These are phyloP conservation scores for Conus betulinus DNA, from an alignment of 1,140 invertebrate genomes.

Conservation along the genomic window DNA sequence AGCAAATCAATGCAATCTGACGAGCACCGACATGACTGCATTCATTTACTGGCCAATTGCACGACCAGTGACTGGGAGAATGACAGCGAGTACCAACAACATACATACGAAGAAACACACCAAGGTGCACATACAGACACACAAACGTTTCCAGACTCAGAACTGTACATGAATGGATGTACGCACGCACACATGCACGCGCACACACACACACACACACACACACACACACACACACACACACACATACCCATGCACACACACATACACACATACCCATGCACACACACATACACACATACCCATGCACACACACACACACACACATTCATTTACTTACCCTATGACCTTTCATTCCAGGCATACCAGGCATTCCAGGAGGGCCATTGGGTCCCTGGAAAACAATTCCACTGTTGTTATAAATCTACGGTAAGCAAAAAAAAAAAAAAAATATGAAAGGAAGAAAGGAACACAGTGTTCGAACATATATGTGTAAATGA, in stretches of 20 bases:
- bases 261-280: background rate
- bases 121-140: too few species aligned
- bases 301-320: background rate
- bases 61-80: too few species aligned
- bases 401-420: background rate
- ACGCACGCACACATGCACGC: background rate
- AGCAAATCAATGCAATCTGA: too few species aligned
- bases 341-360: conserved; percentile 49
- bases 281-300: background rate
- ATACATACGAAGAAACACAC: too few species aligned
- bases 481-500: too few species aligned
- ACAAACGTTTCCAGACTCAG: too few species aligned
- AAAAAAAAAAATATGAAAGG: too few species aligned
- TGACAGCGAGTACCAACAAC: too few species aligned
- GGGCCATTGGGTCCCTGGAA: conserved; percentile 15
- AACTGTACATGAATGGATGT: background rate
- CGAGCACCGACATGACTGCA: too few species aligned
- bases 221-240: background rate
- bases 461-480: too few species aligned
- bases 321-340: conserved; percentile 45
- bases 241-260: background rate
- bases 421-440: background rate
- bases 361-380: conserved; percentile 38
- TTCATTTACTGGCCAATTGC: too few species aligned
- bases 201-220: background rate